Conservation (phyloP, 2,113 vertebrate genomes). For the Sciurus niger region DNA sequence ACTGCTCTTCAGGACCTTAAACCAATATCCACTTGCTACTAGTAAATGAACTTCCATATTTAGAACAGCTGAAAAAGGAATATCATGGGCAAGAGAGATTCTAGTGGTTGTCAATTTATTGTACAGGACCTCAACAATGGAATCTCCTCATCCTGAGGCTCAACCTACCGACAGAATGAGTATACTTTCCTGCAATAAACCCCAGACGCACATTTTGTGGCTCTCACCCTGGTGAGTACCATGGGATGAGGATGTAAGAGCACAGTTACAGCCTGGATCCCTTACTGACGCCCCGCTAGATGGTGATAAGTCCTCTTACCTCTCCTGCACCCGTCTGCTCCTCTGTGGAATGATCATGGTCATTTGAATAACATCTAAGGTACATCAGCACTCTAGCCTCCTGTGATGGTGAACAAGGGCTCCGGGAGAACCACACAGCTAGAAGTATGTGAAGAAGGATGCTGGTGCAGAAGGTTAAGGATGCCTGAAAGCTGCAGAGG, state of each 20-base stretch:
- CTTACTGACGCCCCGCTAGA: background rate
- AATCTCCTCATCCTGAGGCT: background rate
- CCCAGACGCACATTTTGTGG: rapidly evolving
- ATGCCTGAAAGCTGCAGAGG: background rate
- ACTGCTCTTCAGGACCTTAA: background rate
- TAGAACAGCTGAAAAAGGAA: background rate
- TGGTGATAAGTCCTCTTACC: background rate
- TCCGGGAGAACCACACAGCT: background rate
- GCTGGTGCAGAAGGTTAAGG: rapidly evolving
- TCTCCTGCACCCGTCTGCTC: background rate
- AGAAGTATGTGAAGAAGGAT: background rate
- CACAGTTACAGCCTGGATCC: background rate
- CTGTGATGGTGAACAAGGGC: background rate
- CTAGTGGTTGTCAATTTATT: rapidly evolving
- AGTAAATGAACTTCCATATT: rapidly evolving
- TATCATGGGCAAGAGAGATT: background rate
- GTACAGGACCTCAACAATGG: background rate
- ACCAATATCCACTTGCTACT: background rate
- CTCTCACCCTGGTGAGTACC: background rate
- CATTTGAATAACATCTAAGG: background rate
- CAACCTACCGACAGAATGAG: background rate
- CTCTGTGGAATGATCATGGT: rapidly evolving
- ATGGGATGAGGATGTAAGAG: background rate
- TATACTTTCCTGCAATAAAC: background rate
- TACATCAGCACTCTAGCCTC: rapidly evolving